These are phyloP conservation scores for Gobionotothen gibberifrons DNA, from an alignment of 2,797 vertebrate genomes.

Conservation along the genomic window DNA sequence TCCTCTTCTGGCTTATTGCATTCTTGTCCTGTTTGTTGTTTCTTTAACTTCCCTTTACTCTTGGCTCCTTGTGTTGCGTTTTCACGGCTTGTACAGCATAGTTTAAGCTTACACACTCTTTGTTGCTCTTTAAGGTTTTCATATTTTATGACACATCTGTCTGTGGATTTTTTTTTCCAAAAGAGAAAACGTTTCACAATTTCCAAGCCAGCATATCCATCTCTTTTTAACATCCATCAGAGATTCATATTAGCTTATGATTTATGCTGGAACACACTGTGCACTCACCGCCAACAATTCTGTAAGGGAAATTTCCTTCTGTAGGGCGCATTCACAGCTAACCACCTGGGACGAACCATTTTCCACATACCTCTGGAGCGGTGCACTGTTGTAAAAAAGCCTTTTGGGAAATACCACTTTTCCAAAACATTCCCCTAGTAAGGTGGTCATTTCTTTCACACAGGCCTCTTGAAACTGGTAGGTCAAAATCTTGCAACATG, in stretches of 20 bases:
- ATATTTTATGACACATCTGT: slow-evolving; percentile 53
- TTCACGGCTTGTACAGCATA: slow-evolving; percentile 12
- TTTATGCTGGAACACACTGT: slow-evolving; percentile 65
- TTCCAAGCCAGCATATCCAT: slow-evolving; percentile 40
- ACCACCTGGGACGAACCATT: slow-evolving; percentile 69
- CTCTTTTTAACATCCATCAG: slow-evolving; percentile 34
- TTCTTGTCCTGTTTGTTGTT: slow-evolving; percentile 13
- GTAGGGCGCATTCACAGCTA: slow-evolving; percentile 61
- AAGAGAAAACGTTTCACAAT: slow-evolving; percentile 41
- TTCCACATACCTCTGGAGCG: slow-evolving; percentile 71
- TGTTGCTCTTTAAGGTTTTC: slow-evolving; percentile 23
- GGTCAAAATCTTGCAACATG: slow-evolving; percentile 13
- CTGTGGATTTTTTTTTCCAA: slow-evolving; percentile 27
- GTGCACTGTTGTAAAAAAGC: slow-evolving; percentile 28
- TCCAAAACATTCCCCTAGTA: slow-evolving; percentile 53
- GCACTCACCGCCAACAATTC: slow-evolving; percentile 49
- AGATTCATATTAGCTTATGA: slow-evolving; percentile 54
- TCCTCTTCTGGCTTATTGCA: background rate
- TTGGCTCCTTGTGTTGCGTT: background rate
- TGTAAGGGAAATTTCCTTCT: slow-evolving; percentile 60
- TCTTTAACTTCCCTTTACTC: background rate
- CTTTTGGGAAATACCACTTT: slow-evolving; percentile 65
- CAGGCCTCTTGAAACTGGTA: slow-evolving; percentile 15
- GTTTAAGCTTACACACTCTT: slow-evolving; percentile 14
- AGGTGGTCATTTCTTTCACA: slow-evolving; percentile 35